Conservation (phyloP, 2,797 vertebrate genomes). For the Antrozous pallidus region DNA sequence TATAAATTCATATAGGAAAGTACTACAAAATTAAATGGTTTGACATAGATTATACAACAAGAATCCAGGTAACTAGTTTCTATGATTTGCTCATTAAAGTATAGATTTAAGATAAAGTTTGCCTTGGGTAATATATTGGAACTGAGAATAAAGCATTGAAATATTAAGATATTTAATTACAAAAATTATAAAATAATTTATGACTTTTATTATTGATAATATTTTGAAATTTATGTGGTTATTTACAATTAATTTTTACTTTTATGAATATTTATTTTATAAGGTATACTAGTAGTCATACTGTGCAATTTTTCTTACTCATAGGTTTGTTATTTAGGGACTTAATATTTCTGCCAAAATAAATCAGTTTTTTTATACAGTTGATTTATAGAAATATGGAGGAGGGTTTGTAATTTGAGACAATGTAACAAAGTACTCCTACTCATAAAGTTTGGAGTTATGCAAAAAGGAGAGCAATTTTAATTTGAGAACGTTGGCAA, state of each 20-base stretch:
- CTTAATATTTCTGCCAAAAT: background rate
- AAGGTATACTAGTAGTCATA: background rate
- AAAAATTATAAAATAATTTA: background rate
- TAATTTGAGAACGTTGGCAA: background rate
- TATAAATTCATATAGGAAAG: background rate
- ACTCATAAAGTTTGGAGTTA: background rate
- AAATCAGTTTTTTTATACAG: background rate
- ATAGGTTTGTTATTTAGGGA: background rate
- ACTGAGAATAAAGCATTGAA: background rate
- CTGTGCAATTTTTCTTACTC: background rate
- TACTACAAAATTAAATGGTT: conserved; percentile 22
- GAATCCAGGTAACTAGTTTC: background rate
- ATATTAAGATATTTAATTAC: background rate
- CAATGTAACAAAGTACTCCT: background rate
- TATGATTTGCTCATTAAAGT: background rate
- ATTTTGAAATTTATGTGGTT: background rate
- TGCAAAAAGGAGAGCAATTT: background rate
- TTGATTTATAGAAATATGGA: background rate
- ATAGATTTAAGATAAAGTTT: background rate
- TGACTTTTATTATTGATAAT: background rate
- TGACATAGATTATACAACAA: background rate
- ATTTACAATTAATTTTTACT: background rate
- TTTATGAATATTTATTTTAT: conserved; percentile 1
- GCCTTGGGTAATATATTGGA: background rate
- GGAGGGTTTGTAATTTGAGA: background rate